These are phyloP conservation scores for Myotis planiceps DNA, from an alignment of 2,797 vertebrate species.

Conservation along the genomic window DNA sequence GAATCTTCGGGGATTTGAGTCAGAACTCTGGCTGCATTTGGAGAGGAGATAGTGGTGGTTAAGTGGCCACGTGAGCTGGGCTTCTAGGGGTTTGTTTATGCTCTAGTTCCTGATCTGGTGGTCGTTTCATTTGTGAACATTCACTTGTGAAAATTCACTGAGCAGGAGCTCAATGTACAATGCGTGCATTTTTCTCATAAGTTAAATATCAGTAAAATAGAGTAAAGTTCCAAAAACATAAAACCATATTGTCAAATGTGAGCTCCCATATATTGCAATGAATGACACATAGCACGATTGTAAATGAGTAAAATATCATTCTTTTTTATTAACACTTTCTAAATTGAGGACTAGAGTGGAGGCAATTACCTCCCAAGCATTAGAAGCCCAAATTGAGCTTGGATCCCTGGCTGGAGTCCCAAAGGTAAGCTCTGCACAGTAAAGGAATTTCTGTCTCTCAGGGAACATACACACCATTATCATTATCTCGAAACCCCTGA, in stretches of 20 bases:
- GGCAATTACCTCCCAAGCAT: neutral
- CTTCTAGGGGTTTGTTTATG: neutral
- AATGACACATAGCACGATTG: neutral
- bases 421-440: neutral
- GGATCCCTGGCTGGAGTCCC: neutral
- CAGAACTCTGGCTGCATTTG: neutral
- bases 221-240: neutral
- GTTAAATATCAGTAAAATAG: neutral
- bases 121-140: neutral
- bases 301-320: neutral
- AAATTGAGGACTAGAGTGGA: neutral
- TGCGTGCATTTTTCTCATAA: neutral
- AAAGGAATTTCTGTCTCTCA: neutral
- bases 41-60: neutral
- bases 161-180: neutral
- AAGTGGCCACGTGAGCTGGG: neutral
- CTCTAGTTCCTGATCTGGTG: neutral
- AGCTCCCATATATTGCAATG: neutral
- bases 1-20: neutral
- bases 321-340: constrained; percentile 38
- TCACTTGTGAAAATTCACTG: neutral
- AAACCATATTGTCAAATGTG: neutral
- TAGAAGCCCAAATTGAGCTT: neutral
- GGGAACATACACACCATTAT: neutral
- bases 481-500: neutral